Evolutionary conservation across 1,140 invertebrate species (phyloP).

Genomic region (Lineus longissimus): DNA sequence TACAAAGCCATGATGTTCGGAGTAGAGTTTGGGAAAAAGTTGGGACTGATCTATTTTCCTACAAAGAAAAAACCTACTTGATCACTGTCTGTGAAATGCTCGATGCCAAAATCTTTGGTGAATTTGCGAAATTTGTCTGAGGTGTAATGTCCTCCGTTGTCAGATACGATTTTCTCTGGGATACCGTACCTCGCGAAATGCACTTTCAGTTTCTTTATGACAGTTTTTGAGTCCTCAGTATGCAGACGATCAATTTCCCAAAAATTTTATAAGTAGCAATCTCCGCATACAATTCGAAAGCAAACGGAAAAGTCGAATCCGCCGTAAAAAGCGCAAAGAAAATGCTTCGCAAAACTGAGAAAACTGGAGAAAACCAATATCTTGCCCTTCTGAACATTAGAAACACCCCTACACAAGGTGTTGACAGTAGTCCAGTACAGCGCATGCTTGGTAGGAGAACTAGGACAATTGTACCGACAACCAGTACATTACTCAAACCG

Average conservation of each 20-base stretch:
- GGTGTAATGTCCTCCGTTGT: constrained; percentile 20
- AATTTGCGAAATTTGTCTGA: constrained; percentile 17
- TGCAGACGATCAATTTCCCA: constrained; percentile 4
- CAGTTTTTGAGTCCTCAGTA: constrained; percentile 1
- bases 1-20: not conserved
- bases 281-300: not conserved
- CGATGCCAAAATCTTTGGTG: constrained; percentile 16
- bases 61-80: constrained; percentile 14
- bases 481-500: not conserved
- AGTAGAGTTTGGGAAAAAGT: constrained; percentile 7
- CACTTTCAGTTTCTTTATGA: constrained; percentile 20
- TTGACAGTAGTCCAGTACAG: not conserved
- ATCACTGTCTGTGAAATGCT: constrained; percentile 19
- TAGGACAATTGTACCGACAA: not conserved
- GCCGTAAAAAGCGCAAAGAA: not conserved
- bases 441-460: not conserved
- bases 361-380: not conserved
- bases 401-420: not conserved
- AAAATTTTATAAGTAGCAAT: no score
- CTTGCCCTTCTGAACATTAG: not conserved
- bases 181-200: constrained; percentile 14
- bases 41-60: not conserved
- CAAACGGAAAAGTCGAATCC: not conserved
- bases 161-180: constrained; percentile 13
- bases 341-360: not conserved